Evolutionary conservation across 30 jellyfish, hydroid and myxozoan genomes (phyloP), one percentile per base, ranked within the genome.

Genomic region (Morbakka virulenta): DNA sequence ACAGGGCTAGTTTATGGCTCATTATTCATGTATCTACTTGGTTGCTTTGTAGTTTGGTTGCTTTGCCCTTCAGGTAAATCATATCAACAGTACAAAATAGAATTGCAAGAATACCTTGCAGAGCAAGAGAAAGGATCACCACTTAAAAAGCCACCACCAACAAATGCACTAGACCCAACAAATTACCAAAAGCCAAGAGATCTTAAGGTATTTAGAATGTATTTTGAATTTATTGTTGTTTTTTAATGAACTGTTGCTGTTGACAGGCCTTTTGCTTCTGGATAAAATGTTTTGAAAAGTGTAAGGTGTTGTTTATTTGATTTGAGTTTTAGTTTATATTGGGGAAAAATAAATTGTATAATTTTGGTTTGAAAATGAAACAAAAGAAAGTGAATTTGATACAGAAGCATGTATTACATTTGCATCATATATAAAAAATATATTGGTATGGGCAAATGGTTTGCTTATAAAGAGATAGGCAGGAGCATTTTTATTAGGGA

Each of bases 1-100:
- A 41, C 28, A 23, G 96, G 96, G 0, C 41, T 64, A 14, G 67
- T 79, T 13, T 36, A 84, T 23, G 97, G 99, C 2, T 77, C 87
- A 25, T 35, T 93, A 4, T 24, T 81, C 25, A 80, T 75, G 72
- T 93, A 93, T 67, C 81, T 93, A 26, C 48, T 50, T 52, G 93
- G 99, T 13, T 93, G 99, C 26, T 68, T 86, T 1, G 66, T 79
- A 2, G 69, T 87, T 2, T 78, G 96, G 97, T 67, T 79, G 41
- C 70, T 93, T 31, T 86, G 99, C 74, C 97, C 99, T 2, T 93
- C 99, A 22, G 96, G 87, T 24, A 95, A 82, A 35, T 78, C 95
- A 11, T 48, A 68, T 41, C 87, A 86, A 63, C 95, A 86, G 36
- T 93, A 93, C 63, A 77, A 72, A 33, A 48, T 62, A 14, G 99